Evolutionary conservation across 1,140 invertebrate species (phyloP), one percentile per base, ranked within the genome.

Genomic region (Papilio glaucus): DNA sequence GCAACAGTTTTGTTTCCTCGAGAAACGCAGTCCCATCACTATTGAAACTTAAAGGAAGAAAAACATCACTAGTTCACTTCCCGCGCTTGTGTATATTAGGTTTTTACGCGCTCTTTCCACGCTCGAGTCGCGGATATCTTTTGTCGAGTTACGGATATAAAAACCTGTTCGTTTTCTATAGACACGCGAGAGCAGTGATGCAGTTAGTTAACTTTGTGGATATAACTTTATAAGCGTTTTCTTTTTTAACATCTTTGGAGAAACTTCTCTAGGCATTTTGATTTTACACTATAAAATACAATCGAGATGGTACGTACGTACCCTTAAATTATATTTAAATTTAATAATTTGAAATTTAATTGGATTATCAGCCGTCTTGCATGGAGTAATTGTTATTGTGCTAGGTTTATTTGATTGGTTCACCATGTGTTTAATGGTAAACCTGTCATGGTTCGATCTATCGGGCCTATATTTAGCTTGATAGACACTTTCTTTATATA

Each of bases 91-190:
- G n/a, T 53, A 18, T 21, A 18, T 33, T 13, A 12, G 9, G 13
- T 65, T 65, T 65, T 65, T 65, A 65, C 62, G 5, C 8, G 18
- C 37, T 65, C n/a, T 65, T 65, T 38, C 18, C 37, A 21, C 62
- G 29, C 9, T 65, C 15, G 13, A 65, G 1, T 21, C 15, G 33
- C 62, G 37, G 62, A 65, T 65, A 41, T 65, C 33, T 39, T 63
- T 15, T 38, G 39, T 38, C 33, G 4, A 7, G 18, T 21, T 39
- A 15, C 62, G 62, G 62, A 39, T 65, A 21, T 65, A 65, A 65
- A 65, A 65, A 65, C 62, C 29, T 38, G 62, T 65, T 65, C 15
- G 1, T 65, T 38, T 41, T 65, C 62, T 57, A 57, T 24, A 57
- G 21, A 65, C 37, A 65, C 62, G 37, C 62, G 33, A 65, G 21